Evolutionary conservation across 1,140 invertebrate species (phyloP).

Genomic region (Sarcophaga bullata): DNA sequence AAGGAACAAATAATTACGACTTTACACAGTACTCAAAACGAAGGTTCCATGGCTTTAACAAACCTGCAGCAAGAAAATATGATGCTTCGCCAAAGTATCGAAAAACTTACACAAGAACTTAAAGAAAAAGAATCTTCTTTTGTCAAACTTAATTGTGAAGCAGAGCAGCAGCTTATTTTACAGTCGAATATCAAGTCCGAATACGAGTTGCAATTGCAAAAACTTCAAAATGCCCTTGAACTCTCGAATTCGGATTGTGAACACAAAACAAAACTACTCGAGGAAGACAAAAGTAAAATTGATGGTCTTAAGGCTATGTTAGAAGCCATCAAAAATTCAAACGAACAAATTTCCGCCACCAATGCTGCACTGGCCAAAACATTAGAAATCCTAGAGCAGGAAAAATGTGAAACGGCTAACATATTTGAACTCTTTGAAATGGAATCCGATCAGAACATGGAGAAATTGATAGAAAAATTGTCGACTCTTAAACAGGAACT

Average conservation of each 20-base stretch:
- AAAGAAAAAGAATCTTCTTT: constrained; percentile 32
- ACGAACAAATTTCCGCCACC: constrained; percentile 58
- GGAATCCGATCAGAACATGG: constrained; percentile 59
- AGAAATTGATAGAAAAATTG: constrained; percentile 55
- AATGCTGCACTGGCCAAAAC: constrained; percentile 57
- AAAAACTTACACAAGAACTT: constrained; percentile 35
- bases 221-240: constrained; percentile 54
- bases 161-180: constrained; percentile 35
- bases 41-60: constrained; percentile 23
- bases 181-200: constrained; percentile 41
- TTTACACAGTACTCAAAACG: constrained; percentile 35
- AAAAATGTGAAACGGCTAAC: constrained; percentile 59
- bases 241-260: constrained; percentile 52
- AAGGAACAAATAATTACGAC: constrained; percentile 47
- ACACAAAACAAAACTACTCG: constrained; percentile 54
- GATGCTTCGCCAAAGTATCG: constrained; percentile 33
- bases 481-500: constrained; percentile 52
- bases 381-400: constrained; percentile 56
- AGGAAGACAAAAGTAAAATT: constrained; percentile 58
- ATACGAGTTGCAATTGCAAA: constrained; percentile 37
- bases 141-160: constrained; percentile 1
- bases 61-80: constrained; percentile 27
- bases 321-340: constrained; percentile 56
- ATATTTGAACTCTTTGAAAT: constrained; percentile 64
- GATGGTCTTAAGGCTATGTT: constrained; percentile 53